A percentile compares a stretch with the other conserved stretches of the same genome.
Evolutionary conservation across 2,113 vertebrate species (phyloP).

Genomic region (Lathamus discolor): DNA sequence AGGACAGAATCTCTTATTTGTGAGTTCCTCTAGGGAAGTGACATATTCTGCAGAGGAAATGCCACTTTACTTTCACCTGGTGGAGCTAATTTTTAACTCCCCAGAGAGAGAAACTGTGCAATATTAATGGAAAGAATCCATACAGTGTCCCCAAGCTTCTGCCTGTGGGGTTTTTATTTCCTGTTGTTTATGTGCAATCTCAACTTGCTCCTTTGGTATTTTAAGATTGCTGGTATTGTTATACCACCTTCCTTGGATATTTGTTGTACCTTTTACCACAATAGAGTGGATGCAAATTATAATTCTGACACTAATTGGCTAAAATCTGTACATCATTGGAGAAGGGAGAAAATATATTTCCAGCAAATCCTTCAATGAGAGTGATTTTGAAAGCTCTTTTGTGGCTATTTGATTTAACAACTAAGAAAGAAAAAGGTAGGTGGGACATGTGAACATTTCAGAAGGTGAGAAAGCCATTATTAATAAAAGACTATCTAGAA

Average conservation of each 20-base stretch:
- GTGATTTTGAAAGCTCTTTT: neutral
- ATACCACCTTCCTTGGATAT: neutral
- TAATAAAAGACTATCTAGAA: neutral
- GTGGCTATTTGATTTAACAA: neutral
- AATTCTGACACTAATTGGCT: neutral
- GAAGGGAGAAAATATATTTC: neutral
- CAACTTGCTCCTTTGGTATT: neutral
- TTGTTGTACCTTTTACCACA: neutral
- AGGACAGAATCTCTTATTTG: neutral
- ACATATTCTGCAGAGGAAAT: neutral
- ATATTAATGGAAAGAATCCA: neutral
- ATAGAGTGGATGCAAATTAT: neutral
- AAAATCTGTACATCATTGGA: neutral
- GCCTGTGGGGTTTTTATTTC: neutral
- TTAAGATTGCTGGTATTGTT: neutral
- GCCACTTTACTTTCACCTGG: neutral
- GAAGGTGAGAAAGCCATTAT: neutral
- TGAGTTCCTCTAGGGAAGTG: neutral
- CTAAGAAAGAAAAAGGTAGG: neutral
- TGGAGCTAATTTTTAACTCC: neutral
- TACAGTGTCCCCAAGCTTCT: rapidly evolving
- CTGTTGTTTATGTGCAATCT: neutral
- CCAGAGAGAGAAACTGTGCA: neutral
- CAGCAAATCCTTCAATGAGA: neutral
- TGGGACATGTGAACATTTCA: neutral